Percentiles rank a stretch among this genome's conserved stretches.
Evolutionary conservation across 2,797 vertebrate genomes (phyloP).

Genomic region (Anabacerthia variegaticeps): DNA sequence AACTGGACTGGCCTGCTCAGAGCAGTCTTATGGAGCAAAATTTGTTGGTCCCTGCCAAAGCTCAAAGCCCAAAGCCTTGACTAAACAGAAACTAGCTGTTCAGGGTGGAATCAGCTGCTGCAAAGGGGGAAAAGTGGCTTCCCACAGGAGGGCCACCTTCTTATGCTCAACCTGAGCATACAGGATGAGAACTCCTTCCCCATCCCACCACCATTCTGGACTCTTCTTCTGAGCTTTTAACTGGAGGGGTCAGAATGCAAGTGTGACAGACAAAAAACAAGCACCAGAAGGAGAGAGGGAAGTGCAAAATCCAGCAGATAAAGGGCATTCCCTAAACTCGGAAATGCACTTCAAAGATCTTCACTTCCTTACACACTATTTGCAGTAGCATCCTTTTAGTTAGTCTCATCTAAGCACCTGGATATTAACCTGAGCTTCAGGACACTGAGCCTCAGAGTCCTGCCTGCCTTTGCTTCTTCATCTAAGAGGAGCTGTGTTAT

Average conservation of each 20-base stretch:
- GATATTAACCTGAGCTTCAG: too few species aligned
- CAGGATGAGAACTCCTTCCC: background rate
- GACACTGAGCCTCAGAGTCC: background rate
- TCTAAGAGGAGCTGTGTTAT: background rate
- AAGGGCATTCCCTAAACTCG: background rate
- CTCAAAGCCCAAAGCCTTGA: background rate
- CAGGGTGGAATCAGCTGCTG: background rate
- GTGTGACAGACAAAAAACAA: background rate
- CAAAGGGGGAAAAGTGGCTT: background rate
- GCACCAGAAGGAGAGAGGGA: background rate
- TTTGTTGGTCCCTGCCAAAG: background rate
- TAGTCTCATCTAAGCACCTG: background rate
- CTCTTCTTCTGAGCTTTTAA: background rate
- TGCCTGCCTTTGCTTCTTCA: background rate
- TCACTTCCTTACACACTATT: background rate
- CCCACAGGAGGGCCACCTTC: rapidly evolving
- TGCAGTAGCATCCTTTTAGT: background rate
- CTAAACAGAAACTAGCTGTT: background rate
- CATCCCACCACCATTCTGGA: background rate
- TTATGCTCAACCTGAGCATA: rapidly evolving
- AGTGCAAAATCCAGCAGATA: background rate
- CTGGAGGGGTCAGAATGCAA: background rate
- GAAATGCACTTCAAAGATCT: background rate
- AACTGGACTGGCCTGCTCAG: background rate
- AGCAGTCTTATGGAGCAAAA: background rate